Percentiles rank a stretch among this genome's conserved stretches.
Evolutionary conservation across 2,113 vertebrate genomes (phyloP).

Genomic region (Pao palembangensis): DNA sequence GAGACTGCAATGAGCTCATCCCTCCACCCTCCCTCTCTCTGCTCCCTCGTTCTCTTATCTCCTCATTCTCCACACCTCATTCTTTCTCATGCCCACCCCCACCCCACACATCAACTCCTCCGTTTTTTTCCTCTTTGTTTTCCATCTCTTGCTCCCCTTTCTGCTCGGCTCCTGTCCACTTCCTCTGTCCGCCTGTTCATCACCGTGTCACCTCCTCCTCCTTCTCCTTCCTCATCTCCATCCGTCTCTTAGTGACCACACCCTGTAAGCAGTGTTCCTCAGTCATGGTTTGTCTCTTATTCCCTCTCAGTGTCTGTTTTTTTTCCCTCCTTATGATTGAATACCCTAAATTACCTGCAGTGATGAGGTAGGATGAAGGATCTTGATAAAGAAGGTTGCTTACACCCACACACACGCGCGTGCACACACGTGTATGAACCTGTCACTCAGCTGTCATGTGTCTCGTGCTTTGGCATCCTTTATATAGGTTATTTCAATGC

Average conservation of each 20-base stretch:
- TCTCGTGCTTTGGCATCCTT: too few relatives aligned
- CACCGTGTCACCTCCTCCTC: conserved; percentile 34
- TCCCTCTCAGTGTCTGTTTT: not conserved
- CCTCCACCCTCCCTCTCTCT: conserved; percentile 21
- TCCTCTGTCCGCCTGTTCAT: conserved; percentile 40
- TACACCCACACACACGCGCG: conserved; percentile 7
- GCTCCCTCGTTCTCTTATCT: not conserved
- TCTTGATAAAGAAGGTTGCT: conserved; percentile 25
- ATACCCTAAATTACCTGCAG: not conserved
- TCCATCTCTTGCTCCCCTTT: conserved; percentile 26
- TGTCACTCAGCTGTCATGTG: conserved; percentile 29
- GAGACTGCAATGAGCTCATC: conserved; percentile 75
- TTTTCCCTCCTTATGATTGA: conserved; percentile 8
- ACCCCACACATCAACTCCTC: conserved; percentile 27
- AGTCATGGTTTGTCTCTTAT: not conserved
- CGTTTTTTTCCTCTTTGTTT: conserved; percentile 37
- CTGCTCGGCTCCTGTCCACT: conserved; percentile 13
- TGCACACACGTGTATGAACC: not conserved
- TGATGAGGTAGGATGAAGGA: not conserved
- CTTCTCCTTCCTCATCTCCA: conserved; percentile 21
- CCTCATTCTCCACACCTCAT: conserved; percentile 27
- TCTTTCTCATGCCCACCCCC: conserved; percentile 11
- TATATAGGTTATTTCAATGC: too few relatives aligned
- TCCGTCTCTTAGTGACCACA: conserved; percentile 54
- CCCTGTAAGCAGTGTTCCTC: conserved; percentile 49